A percentile compares a stretch with the other conserved stretches of the same genome.
These are phyloP conservation scores for Gracilinanus agilis DNA, from an alignment of 2,113 vertebrate genomes.

Conservation along the genomic window DNA sequence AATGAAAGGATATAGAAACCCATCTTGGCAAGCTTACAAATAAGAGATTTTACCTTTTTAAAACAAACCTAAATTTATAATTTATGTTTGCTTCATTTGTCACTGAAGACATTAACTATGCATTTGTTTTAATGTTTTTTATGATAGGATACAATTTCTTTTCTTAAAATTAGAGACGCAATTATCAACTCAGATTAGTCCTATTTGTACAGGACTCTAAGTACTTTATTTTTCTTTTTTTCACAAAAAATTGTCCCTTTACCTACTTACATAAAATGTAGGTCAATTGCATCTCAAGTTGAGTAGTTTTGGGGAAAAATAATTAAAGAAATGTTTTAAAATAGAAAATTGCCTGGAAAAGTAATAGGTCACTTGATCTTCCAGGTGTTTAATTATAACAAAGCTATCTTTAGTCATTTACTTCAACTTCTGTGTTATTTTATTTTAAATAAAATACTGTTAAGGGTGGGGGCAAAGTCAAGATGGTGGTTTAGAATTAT, in stretches of 20 bases:
- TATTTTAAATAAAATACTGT: not conserved
- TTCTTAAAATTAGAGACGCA: slow-evolving; percentile 28
- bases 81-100: slow-evolving; percentile 48
- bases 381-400: not conserved
- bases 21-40: not conserved
- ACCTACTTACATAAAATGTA: slow-evolving; percentile 42
- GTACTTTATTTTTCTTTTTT: not conserved
- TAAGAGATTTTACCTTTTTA: not conserved
- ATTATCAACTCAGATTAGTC: slow-evolving; percentile 24
- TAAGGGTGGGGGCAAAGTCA: no score
- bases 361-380: not conserved
- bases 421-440: not conserved
- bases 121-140: slow-evolving; percentile 36
- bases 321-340: slow-evolving; percentile 27
- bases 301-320: slow-evolving; percentile 15
- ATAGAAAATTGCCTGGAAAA: not conserved
- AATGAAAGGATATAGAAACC: not conserved
- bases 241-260: slow-evolving; percentile 24
- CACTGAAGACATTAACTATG: slow-evolving; percentile 22
- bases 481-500: no score
- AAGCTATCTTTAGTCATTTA: not conserved
- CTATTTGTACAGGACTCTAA: slow-evolving; percentile 25
- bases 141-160: not conserved
- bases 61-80: slow-evolving; percentile 4
- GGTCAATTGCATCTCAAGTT: slow-evolving; percentile 19